Conservation (phyloP, 2,797 vertebrate genomes). For the Zenarchopterus dispar region DNA sequence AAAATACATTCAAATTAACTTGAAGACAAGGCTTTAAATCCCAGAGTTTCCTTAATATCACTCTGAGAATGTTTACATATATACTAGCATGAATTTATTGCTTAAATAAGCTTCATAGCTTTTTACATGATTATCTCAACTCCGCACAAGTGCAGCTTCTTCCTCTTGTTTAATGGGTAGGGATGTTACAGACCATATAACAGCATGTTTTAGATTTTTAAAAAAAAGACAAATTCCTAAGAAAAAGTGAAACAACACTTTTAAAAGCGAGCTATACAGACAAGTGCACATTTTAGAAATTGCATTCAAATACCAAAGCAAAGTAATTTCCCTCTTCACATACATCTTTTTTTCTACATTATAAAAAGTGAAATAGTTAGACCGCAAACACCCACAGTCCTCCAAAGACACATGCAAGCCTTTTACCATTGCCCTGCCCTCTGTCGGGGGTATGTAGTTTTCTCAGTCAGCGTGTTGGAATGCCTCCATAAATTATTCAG, state of each 20-base stretch:
- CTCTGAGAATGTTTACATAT: not conserved
- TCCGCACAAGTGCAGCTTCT: too few species aligned
- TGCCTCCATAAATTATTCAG: constrained; percentile 76
- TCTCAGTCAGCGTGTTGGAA: constrained; percentile 65
- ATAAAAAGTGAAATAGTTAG: not conserved
- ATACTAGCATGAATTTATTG: constrained; percentile 34
- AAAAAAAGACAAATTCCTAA: too few species aligned
- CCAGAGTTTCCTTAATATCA: not conserved
- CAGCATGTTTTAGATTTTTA: constrained; percentile 6
- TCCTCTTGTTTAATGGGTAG: too few species aligned
- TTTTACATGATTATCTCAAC: too few species aligned
- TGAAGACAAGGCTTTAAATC: too few species aligned
- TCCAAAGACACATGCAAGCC: constrained; percentile 19
- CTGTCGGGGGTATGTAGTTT: constrained; percentile 35
- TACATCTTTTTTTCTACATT: not conserved
- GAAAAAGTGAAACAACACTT: too few species aligned
- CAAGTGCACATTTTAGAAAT: too few species aligned
- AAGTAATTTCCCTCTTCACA: too few species aligned
- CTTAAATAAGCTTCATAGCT: not conserved
- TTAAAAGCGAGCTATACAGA: too few species aligned
- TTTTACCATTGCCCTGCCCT: constrained; percentile 45
- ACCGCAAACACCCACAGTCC: constrained; percentile 3
- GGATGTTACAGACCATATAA: constrained; percentile 1
- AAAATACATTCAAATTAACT: too few species aligned
- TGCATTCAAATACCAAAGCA: too few species aligned